These are phyloP conservation scores for Euwallacea fornicatus DNA, from an alignment of 1,140 invertebrate genomes.

Conservation along the genomic window DNA sequence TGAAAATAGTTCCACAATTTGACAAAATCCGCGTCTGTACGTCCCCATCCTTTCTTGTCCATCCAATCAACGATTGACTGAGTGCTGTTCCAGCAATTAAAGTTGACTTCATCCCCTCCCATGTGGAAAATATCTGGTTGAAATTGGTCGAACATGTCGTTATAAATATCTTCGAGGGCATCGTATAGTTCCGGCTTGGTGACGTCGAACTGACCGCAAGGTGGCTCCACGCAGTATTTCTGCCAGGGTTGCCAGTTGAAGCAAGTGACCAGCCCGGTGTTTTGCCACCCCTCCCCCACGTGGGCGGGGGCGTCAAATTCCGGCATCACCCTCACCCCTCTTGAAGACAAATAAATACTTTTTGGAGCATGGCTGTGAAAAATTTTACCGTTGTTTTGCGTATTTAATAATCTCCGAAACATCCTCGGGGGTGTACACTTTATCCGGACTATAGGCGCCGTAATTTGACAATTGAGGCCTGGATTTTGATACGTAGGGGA, in stretches of 20 bases:
- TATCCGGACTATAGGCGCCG: conserved; percentile 70
- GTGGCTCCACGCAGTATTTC: conserved; percentile 79
- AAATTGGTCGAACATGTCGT: conserved; percentile 61
- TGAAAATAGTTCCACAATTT: conserved; percentile 80
- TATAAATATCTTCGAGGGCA: conserved; percentile 58
- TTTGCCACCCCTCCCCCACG: conserved; percentile 86
- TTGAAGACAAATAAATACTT: not conserved
- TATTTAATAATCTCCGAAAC: conserved; percentile 67
- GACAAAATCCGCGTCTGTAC: conserved; percentile 65
- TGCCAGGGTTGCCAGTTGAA: conserved; percentile 77
- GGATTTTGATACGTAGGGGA: conserved; percentile 72
- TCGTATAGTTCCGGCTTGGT: conserved; percentile 73
- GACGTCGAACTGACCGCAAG: conserved; percentile 84
- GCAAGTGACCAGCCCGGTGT: conserved; percentile 65
- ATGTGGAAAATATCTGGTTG: conserved; percentile 81
- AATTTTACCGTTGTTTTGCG: conserved; percentile 54
- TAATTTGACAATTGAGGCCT: conserved; percentile 69
- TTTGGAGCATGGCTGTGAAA: not conserved
- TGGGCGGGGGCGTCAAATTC: conserved; percentile 89
- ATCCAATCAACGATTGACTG: conserved; percentile 70
- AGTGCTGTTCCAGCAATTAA: conserved; percentile 77
- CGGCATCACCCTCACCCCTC: conserved; percentile 76
- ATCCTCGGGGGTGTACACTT: conserved; percentile 62
- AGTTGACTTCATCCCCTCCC: conserved; percentile 80
- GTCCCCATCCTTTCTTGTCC: conserved; percentile 61